Conservation (phyloP, 1,140 invertebrate genomes). For the Atta colombica region DNA sequence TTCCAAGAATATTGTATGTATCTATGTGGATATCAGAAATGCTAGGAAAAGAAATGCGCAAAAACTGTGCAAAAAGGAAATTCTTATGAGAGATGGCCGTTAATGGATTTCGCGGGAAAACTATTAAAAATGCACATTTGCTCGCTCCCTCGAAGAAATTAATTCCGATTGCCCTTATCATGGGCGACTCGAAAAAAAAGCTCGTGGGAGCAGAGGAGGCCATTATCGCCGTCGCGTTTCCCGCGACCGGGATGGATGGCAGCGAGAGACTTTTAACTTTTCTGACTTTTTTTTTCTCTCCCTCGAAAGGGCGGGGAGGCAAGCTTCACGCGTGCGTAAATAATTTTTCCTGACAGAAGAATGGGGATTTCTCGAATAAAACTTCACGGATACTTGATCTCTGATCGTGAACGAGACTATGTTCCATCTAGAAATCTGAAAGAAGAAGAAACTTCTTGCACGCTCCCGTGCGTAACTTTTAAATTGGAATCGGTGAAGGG, state of each 20-base stretch:
- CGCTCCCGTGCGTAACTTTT: background rate
- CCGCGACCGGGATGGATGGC: background rate
- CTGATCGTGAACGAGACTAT: background rate
- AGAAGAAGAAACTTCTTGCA: background rate
- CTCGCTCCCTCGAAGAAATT: constrained; percentile 77
- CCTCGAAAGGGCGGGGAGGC: background rate
- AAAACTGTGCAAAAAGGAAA: constrained; percentile 7
- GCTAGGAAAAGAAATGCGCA: background rate
- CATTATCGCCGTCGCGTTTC: constrained; percentile 68
- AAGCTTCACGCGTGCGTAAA: background rate
- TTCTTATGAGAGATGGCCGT: constrained; percentile 43
- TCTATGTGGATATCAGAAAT: background rate
- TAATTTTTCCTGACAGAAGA: background rate
- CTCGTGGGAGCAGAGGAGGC: constrained; percentile 7
- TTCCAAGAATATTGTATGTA: background rate
- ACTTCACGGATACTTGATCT: background rate
- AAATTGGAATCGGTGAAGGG: background rate
- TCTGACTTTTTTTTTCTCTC: background rate
- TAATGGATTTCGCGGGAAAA: constrained; percentile 80
- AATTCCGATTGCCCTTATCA: constrained; percentile 81
- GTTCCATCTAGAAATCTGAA: background rate
- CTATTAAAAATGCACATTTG: constrained; percentile 77
- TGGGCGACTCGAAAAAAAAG: constrained; percentile 59
- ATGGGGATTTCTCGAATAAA: background rate
- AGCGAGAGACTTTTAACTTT: background rate